Conservation (phyloP, 2,113 vertebrate genomes). For the Gymnorhina tibicen region DNA sequence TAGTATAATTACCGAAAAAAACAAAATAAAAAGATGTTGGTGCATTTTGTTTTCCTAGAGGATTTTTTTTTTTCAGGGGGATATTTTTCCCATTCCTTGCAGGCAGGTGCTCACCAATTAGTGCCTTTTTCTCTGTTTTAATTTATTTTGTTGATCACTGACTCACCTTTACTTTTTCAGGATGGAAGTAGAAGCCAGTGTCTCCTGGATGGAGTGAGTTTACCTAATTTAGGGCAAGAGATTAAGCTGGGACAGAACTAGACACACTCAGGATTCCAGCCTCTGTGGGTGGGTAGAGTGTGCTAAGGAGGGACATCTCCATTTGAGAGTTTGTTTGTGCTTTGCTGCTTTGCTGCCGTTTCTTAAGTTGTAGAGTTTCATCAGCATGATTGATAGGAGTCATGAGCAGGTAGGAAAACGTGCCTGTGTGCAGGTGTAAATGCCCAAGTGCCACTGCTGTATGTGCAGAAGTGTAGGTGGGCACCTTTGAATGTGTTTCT, state of each 20-base stretch:
- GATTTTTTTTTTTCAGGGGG: constrained; percentile 78
- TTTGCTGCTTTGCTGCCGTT: neutral
- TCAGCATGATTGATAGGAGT: neutral
- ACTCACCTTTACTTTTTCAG: constrained; percentile 22
- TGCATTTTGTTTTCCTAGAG: constrained; percentile 93
- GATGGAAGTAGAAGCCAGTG: neutral
- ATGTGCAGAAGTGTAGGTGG: neutral
- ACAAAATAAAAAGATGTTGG: constrained; percentile 97
- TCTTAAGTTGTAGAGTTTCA: neutral
- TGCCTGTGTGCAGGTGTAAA: neutral
- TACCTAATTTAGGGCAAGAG: neutral
- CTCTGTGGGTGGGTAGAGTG: neutral
- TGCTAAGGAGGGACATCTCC: neutral
- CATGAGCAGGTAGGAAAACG: neutral
- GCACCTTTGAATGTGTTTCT: neutral
- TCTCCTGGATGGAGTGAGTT: neutral
- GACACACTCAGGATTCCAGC: neutral
- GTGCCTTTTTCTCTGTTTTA: constrained; percentile 29
- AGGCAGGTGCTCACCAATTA: constrained; percentile 68
- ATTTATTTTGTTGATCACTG: constrained; percentile 43
- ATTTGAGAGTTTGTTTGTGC: neutral
- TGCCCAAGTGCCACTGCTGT: neutral
- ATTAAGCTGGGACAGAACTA: neutral
- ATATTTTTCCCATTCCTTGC: constrained; percentile 54
- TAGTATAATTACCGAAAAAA: constrained; percentile 99